Evolutionary conservation across 2,797 vertebrate species (phyloP).

Genomic region (Tangara arthus): DNA sequence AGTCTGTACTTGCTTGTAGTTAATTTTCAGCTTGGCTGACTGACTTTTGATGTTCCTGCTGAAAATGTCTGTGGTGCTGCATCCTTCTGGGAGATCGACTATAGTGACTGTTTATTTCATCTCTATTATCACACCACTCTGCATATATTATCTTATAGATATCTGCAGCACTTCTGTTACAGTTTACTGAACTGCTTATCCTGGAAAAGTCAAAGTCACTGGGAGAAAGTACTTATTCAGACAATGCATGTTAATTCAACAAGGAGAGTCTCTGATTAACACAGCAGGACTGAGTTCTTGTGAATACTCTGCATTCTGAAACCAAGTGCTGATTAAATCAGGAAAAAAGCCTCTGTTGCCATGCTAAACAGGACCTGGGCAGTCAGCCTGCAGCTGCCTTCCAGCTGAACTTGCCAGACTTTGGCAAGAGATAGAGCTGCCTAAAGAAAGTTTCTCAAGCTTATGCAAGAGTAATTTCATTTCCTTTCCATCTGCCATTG

Average conservation of each 20-base stretch:
- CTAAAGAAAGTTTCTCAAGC: slow-evolving; percentile 1
- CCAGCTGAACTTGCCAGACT: not conserved
- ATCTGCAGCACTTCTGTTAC: not conserved
- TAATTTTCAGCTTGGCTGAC: not conserved
- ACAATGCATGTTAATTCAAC: slow-evolving; percentile 54
- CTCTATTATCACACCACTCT: not conserved
- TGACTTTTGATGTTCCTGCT: not conserved
- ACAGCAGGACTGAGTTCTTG: slow-evolving; percentile 31
- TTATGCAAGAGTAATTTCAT: not conserved
- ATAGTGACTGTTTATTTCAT: not conserved
- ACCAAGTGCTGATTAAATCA: slow-evolving; percentile 28
- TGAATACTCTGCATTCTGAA: slow-evolving; percentile 49
- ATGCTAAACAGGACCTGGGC: slow-evolving; percentile 24
- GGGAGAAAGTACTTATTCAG: slow-evolving; percentile 16
- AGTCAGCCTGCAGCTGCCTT: slow-evolving; percentile 2
- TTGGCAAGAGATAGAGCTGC: not conserved
- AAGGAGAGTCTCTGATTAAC: slow-evolving; percentile 57
- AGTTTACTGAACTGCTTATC: not conserved
- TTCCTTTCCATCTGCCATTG: slow-evolving; percentile 9
- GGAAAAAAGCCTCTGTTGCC: slow-evolving; percentile 14
- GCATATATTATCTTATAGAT: not conserved
- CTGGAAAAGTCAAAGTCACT: not conserved
- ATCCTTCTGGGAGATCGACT: not conserved
- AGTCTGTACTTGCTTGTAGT: not conserved
- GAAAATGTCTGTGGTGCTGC: not conserved